Evolutionary conservation across 2,888 invertebrate genomes (phyloP).

Genomic region (Prosopocoilus inquinatus): DNA sequence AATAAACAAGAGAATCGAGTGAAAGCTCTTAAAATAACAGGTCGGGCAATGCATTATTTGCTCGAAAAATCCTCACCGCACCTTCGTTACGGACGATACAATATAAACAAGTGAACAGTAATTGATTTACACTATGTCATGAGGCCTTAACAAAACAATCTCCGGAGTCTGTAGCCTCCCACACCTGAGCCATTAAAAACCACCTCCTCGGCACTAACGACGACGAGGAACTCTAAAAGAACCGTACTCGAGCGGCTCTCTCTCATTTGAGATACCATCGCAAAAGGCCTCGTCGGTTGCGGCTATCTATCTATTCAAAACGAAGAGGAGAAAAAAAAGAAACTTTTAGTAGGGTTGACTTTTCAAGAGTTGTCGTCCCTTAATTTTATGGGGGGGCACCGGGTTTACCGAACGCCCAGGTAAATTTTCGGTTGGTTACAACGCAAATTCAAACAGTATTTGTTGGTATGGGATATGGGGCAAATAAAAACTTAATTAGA

Average conservation of each 20-base stretch:
- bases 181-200: slow-evolving; percentile 25
- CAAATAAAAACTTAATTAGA: no score
- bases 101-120: slow-evolving; percentile 26
- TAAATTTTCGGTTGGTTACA: neutral
- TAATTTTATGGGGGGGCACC: slow-evolving; percentile 13
- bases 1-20: no score
- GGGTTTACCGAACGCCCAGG: slow-evolving; percentile 1
- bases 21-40: neutral
- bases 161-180: slow-evolving; percentile 27
- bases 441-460: no score
- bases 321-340: slow-evolving; percentile 5
- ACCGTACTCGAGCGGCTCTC: slow-evolving; percentile 10
- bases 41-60: slow-evolving; percentile 12
- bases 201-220: slow-evolving; percentile 22
- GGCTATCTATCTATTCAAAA: slow-evolving; percentile 17
- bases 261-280: slow-evolving; percentile 20
- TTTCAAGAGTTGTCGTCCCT: slow-evolving; percentile 13
- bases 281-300: slow-evolving; percentile 4
- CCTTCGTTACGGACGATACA: slow-evolving; percentile 21
- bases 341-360: slow-evolving; percentile 6
- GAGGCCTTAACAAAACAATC: slow-evolving; percentile 29
- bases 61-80: slow-evolving; percentile 17
- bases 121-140: slow-evolving; percentile 30
- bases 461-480: no score
- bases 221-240: slow-evolving; percentile 8